Evolutionary conservation across 2,797 vertebrate species (phyloP).

Genomic region (Tinamus major): DNA sequence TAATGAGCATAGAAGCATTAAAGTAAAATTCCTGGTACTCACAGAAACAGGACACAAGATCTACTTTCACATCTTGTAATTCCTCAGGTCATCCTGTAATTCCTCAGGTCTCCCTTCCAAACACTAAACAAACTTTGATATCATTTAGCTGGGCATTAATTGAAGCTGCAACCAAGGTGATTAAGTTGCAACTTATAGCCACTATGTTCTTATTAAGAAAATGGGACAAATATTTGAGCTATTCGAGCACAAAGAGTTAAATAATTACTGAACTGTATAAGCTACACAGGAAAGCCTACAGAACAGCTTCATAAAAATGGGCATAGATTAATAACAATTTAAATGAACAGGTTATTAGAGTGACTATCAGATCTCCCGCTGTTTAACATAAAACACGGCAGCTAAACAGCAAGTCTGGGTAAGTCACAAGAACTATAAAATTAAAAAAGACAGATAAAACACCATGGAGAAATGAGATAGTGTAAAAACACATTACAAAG

Average conservation of each 20-base stretch:
- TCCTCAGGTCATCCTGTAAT: neutral
- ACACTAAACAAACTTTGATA: neutral
- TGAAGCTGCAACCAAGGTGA: neutral
- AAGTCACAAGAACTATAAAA: neutral
- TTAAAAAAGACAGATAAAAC: neutral
- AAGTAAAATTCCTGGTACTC: conserved; percentile 25
- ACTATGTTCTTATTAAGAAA: neutral
- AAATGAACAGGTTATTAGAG: neutral
- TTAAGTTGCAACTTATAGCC: neutral
- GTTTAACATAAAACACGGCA: neutral
- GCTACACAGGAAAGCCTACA: neutral
- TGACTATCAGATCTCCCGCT: neutral
- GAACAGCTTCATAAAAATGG: neutral
- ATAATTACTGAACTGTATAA: neutral
- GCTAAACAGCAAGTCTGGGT: neutral
- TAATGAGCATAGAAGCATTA: neutral
- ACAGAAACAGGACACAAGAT: neutral
- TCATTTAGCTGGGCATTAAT: neutral
- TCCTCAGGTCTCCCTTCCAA: neutral
- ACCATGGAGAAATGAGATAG: neutral
- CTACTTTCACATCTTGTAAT: neutral
- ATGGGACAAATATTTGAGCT: neutral
- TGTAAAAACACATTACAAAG: neutral
- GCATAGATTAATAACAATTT: neutral
- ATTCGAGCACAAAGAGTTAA: neutral